These are phyloP conservation scores for Anas bahamensis DNA, from an alignment of 2,797 vertebrate species.

Conservation along the genomic window DNA sequence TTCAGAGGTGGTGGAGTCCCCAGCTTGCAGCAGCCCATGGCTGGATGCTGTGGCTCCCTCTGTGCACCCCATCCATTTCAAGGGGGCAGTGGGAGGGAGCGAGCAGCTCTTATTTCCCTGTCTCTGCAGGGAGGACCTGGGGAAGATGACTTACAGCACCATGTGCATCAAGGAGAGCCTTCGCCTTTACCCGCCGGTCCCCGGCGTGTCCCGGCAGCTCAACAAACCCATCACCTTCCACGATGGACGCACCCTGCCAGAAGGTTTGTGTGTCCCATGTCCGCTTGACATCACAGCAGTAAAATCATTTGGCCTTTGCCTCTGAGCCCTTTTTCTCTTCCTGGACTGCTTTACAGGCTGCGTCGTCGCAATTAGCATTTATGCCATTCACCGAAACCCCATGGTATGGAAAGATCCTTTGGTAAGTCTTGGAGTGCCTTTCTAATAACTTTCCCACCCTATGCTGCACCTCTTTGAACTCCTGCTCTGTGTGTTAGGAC, in stretches of 20 bases:
- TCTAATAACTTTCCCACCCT: not conserved
- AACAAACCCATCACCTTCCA: constrained; percentile 82
- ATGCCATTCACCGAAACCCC: constrained; percentile 77
- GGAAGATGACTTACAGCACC: constrained; percentile 88
- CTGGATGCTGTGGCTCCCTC: not conserved
- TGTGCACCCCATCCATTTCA: not conserved
- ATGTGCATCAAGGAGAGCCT: constrained; percentile 95
- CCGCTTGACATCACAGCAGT: not conserved
- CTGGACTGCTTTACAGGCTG: constrained; percentile 23
- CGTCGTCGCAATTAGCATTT: constrained; percentile 18
- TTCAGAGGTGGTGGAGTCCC: not conserved
- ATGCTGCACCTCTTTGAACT: not conserved
- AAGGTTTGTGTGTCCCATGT: constrained; percentile 73
- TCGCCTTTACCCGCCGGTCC: constrained; percentile 84
- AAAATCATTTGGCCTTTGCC: not conserved
- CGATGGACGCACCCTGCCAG: constrained; percentile 79
- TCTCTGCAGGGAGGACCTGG: constrained; percentile 86
- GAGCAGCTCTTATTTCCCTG: not conserved
- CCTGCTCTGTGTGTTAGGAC: not conserved
- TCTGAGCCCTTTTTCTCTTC: not conserved
- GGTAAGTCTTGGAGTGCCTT: constrained; percentile 56
- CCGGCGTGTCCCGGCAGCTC: constrained; percentile 80
- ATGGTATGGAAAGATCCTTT: constrained; percentile 75
- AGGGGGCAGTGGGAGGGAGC: rapidly evolving
- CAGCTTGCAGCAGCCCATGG: not conserved